A percentile compares a stretch with the other conserved stretches of the same genome.
Conservation (phyloP, 2,888 invertebrate species). For the Platycheirus albimanus region DNA sequence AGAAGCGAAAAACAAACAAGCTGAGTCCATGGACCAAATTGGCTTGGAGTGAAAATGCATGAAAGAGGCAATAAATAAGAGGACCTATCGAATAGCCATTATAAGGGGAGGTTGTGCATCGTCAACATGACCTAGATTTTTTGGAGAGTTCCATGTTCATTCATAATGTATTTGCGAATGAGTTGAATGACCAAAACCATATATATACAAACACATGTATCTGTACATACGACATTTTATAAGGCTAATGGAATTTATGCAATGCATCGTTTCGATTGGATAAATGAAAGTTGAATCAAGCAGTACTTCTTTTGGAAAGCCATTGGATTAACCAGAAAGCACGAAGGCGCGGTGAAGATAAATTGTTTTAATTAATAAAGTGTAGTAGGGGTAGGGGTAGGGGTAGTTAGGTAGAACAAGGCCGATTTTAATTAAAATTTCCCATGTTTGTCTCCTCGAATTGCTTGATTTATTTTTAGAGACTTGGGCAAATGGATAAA, state of each 20-base stretch:
- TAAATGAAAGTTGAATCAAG: constrained; percentile 28
- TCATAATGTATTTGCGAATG: constrained; percentile 54
- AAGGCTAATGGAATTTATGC: constrained; percentile 10
- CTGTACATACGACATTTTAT: no score
- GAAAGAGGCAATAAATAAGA: no score
- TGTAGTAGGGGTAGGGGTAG: no score
- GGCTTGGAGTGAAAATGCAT: no score
- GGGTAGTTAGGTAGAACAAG: no score
- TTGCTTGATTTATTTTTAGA: no score
- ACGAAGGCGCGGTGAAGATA: constrained; percentile 14
- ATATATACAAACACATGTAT: no score
- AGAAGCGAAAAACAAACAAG: no score
- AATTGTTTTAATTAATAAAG: constrained; percentile 24
- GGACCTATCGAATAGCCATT: constrained; percentile 23
- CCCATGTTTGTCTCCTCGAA: no score
- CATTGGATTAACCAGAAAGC: constrained; percentile 50
- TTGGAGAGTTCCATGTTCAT: constrained; percentile 34
- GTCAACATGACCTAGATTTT: constrained; percentile 62
- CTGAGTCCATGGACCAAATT: no score
- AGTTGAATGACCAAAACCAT: constrained; percentile 46
- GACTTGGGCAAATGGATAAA: no score
- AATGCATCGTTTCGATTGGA: constrained; percentile 18
- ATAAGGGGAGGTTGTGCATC: constrained; percentile 9
- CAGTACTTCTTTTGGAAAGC: constrained; percentile 30
- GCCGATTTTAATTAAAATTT: constrained; percentile 18